Evolutionary conservation across 2,888 invertebrate species (phyloP), one percentile per base, ranked within the genome.

Genomic region (Luffia ferchaultella): DNA sequence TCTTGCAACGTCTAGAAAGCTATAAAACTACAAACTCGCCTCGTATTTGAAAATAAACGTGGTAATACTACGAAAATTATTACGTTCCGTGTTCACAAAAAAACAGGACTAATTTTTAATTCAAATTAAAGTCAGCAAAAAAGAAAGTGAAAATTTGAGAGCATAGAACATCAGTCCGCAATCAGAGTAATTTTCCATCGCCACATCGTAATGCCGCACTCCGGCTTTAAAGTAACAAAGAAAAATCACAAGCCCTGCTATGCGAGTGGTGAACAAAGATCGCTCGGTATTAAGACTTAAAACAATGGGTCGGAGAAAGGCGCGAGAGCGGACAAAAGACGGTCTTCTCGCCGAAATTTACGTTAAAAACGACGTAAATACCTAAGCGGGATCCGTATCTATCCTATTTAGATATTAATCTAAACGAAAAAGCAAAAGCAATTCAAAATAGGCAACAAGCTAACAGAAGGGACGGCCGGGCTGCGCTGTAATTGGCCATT

Each of bases 341-440:
- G 62, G 57, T 57, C 57, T 53, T 57, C 46, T 46, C 60, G 56
- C 62, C 69, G 69, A 62, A 79, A 80, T 83, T 82, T 80, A 80
- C 82, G 80, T 79, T 80, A 80, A 83, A 83, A 83, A 83, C 82
- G 78, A 79, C 74, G 76, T 76, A 80, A 80, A 80, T 83, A 79
- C 78, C 76, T 76, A 76, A 76, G 69, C 76, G 70, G 78, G 77
- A 77, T 76, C 76, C 75, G 77, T 80, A 83, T 83, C 83, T 82
- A 82, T 83, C 83, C 83, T 83, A 83, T 83, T 83, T 83, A 83
- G 83, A 83, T 83, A 83, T 83, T 83, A 83, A 83, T 83, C 83
- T 83, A 76, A 80, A 80, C 82, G 83, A 83, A 83, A 83, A 80
- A 83, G 82, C 82, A 80, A 79, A 76, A 77, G 82, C 82, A 79